Percentiles rank a stretch among this genome's conserved stretches.
Conservation (phyloP, 92 coral and sea anemone species). For the Porites rus region DNA sequence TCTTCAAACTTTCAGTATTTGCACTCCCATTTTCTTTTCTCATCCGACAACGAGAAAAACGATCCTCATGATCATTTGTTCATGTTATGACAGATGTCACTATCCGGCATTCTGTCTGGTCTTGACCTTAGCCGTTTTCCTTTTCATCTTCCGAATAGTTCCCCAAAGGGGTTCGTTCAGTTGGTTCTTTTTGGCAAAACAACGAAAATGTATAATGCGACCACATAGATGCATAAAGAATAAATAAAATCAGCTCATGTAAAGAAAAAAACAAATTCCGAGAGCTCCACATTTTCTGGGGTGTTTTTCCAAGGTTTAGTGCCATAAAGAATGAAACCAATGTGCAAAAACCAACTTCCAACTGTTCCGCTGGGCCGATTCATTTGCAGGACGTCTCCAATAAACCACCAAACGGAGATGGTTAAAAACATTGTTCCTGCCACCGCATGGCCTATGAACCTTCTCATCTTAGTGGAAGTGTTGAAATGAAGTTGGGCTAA, state of each 20-base stretch:
- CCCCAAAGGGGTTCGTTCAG: neutral
- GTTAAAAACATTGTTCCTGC: slow-evolving; percentile 41
- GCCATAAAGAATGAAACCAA: slow-evolving; percentile 47
- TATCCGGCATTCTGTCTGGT: no score
- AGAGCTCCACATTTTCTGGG: slow-evolving; percentile 42
- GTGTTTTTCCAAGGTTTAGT: slow-evolving; percentile 48
- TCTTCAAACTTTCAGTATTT: no score
- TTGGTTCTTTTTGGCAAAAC: neutral
- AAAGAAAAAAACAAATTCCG: slow-evolving; percentile 54
- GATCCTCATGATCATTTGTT: no score
- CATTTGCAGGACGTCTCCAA: slow-evolving; percentile 26
- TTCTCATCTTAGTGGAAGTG: neutral
- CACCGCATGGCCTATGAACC: slow-evolving; percentile 5
- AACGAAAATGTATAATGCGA: neutral
- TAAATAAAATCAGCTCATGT: slow-evolving; percentile 19
- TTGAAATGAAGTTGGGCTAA: no score
- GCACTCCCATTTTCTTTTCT: no score
- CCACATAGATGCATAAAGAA: neutral
- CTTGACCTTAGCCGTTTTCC: neutral
- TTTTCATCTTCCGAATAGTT: slow-evolving; percentile 5
- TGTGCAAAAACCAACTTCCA: slow-evolving; percentile 60
- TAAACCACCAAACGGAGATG: slow-evolving; percentile 54
- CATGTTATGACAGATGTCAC: no score
- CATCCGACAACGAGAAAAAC: no score
- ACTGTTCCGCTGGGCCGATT: neutral